A percentile compares a stretch with the other conserved stretches of the same genome.
Evolutionary conservation across 2,888 invertebrate species (phyloP).

Genomic region (Pammene aurita): DNA sequence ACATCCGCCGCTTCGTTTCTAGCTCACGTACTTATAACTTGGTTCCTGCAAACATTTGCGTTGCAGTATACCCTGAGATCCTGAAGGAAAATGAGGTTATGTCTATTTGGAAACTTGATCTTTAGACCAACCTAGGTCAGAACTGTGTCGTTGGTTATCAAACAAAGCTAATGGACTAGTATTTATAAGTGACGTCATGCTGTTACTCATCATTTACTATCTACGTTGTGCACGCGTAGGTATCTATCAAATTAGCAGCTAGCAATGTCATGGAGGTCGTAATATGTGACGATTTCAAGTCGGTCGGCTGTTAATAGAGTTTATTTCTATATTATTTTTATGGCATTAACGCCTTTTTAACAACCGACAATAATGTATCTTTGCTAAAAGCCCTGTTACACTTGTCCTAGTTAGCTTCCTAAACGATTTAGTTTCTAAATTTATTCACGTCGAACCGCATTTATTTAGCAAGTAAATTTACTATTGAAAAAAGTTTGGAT

Average conservation of each 20-base stretch:
- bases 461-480: too few relatives aligned
- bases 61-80: neutral
- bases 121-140: neutral
- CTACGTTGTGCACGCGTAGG: neutral
- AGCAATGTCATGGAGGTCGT: neutral
- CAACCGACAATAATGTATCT: too few relatives aligned
- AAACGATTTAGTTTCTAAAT: too few relatives aligned
- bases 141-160: neutral
- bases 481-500: too few relatives aligned
- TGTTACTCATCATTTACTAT: neutral
- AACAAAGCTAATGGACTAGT: slow-evolving; percentile 4
- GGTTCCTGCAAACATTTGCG: neutral
- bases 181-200: neutral
- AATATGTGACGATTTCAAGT: too few relatives aligned
- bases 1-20: neutral
- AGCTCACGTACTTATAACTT: slow-evolving; percentile 3
- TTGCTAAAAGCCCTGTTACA: too few relatives aligned
- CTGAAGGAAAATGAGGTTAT: neutral
- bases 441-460: too few relatives aligned
- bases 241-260: neutral
- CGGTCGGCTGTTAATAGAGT: too few relatives aligned
- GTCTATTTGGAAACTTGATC: neutral
- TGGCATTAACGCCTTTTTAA: too few relatives aligned
- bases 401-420: too few relatives aligned
- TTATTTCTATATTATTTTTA: too few relatives aligned